Base-by-base conservation (phyloP, 1,140 invertebrate genomes). In the Armadillidium nasatum region DNA sequence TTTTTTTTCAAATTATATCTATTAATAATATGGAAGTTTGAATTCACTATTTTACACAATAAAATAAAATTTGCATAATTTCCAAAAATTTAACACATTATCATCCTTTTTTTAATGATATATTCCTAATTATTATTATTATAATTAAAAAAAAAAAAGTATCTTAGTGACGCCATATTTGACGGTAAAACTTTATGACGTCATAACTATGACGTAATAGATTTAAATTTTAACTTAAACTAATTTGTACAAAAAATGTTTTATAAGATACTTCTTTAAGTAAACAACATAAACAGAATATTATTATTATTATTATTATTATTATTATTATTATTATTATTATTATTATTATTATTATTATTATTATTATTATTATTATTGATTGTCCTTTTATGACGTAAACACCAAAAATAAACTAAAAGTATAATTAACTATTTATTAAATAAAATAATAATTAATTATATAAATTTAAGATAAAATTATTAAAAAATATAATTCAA, bases 291-390 rank as follows among this genome's bases (percentile, higher is more conserved):
- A 15, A 60, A 15, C 50, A 60, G 50, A 15, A 60, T 60, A 60
- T 60, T 60, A 60, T 60, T 19, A 60, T 13, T 60, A 19, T 15
- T 60, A 60, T 60, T 60, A 60, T 13, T 33, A 60, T 60, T 15
- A 19, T 19, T 13, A 15, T 60, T 13, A 60, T 60, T 60, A 60
- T 19, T 15, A 19, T 15, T 60, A 60, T 15, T 15, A 15, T 60
- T 60, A 15, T 60, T 60, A 60, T 60, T 60, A 60, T 60, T 60
- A 60, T 60, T 60, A 60, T 60, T 60, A 60, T 60, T 60, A 60
- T 60, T 60, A 60, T 60, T 60, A 60, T 60, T 60, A 60, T 60
- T 60, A 15, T 15, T 60, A 60, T 19, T 13, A 60, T 15, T 60
- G 50, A 60, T 60, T 60, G 50, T 60, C 50, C 19, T 60, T 60